Evolutionary conservation across 2,113 vertebrate species (phyloP), one percentile per base, ranked within the genome.

Genomic region (Chaetops frenatus): DNA sequence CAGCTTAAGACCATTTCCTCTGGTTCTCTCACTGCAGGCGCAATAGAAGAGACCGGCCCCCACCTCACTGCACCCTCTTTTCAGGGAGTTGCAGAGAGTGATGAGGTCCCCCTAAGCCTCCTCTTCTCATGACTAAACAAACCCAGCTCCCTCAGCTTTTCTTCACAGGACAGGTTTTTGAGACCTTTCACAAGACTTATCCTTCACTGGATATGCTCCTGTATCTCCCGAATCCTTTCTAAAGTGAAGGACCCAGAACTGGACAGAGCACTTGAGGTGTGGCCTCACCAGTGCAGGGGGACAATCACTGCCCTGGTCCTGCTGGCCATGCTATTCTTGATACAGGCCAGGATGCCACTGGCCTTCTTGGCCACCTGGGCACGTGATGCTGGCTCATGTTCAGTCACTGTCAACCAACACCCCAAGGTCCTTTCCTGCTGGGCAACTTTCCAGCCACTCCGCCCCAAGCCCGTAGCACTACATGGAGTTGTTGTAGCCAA

Each of bases 41-140:
- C 2, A 0, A 11, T 1, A 45, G 15, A 62, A 64, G 15, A n/a
- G 13, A 45, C 3, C 3, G 4, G 19, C 6, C 7, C 4, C 5
- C 33, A 51, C 20, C 19, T 66, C 19, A 29, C 25, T 25, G 12
- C 17, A 48, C 3, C 17, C 44, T 35, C 13, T 4, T 35, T 64
- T 15, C 11, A 56, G 31, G 21, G 35, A 54, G 7, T 8, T 71
- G 24, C 9, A 31, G 40, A 44, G 21, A 54, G 24, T 4, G 4
- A 18, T 19, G 14, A 6, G 4, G 4, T 31, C 23, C 13, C 15
- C 2, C 14, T 0, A 0, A 31, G 33, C 11, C 45, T 51, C 53
- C 17, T 16, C 25, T 36, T 35, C 45, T 42, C 22, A 15, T 23
- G 45, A 19, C 18, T 44, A 15, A 51, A 33, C 11, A 67, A 67